Base-by-base conservation (phyloP, 2,113 vertebrate genomes). In the Tapirus terrestris region DNA sequence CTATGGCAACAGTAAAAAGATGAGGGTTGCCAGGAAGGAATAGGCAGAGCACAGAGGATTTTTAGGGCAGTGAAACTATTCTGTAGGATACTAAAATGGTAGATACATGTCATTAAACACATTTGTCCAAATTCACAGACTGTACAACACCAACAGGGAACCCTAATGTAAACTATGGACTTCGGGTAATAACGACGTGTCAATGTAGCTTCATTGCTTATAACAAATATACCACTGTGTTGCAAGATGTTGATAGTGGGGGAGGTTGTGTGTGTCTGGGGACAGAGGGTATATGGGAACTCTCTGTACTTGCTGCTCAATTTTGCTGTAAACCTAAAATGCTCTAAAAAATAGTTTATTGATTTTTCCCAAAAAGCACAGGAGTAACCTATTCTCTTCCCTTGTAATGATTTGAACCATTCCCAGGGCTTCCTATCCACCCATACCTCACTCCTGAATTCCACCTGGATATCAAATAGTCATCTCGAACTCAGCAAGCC, bases 261-360 rank as follows among this genome's bases (percentile, higher is more conserved):
- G 51, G 51, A 77, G 65, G 31, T 39, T 33, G 27, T 53, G 17
- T 72, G 51, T 70, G 51, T 63, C 31, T 39, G 76, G 12, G 29
- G 51, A 87, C 11, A 36, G n/a, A 39, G 11, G 48, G 6, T 18
- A 89, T 86, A 75, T n/a, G 6, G 25, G 16, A 90, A 63, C 14
- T 88, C 14, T 88, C 29, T 33, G 45, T 82, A 68, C 29, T 83
- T 82, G 79, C 65, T 60, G 20, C 17, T 48, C 51, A 95, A 86
- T 90, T 86, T 90, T 86, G 58, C 67, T 60, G 31, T 85, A 39
- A 95, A 61, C 31, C 60, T 81, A 61, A 95, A 91, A 48, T 80
- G 43, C 73, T 80, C 63, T 65, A 76, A 87, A 75, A 86, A 60
- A 63, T 36, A 80, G 27, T 43, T 53, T 14, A 80, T 33, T 53